Conservation (phyloP, 2,113 vertebrate genomes). For the Microcebus tavaratra region DNA sequence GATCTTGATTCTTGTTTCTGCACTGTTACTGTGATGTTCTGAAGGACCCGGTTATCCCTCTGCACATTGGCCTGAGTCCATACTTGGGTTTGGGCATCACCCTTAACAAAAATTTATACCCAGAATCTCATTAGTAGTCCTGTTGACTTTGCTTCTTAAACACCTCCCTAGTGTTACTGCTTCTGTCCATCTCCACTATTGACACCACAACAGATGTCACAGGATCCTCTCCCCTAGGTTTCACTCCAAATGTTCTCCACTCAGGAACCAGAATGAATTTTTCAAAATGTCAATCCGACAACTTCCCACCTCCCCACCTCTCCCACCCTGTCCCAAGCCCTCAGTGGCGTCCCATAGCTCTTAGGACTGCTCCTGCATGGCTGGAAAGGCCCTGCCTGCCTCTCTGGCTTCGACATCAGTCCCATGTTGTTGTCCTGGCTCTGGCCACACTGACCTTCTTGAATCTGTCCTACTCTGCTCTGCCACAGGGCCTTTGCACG, state of each 20-base stretch:
- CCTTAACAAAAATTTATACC: background rate
- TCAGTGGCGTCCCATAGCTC: background rate
- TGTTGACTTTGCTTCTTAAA: background rate
- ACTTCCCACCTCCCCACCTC: background rate
- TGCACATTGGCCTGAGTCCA: background rate
- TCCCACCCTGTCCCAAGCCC: background rate
- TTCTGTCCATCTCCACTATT: background rate
- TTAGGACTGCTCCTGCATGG: background rate
- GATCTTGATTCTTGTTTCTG: background rate
- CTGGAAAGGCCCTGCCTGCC: background rate
- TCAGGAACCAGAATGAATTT: background rate
- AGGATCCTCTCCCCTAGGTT: background rate
- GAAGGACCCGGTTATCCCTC: background rate
- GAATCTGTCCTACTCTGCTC: background rate
- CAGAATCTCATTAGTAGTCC: background rate
- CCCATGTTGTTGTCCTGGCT: background rate
- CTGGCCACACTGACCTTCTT: background rate
- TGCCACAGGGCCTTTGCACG: background rate
- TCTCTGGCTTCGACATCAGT: background rate
- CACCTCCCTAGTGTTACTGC: background rate
- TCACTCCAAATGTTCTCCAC: background rate
- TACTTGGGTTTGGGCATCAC: background rate
- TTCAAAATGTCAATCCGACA: background rate
- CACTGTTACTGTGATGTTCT: background rate
- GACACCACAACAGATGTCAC: background rate